Percentiles rank a stretch among this genome's conserved stretches.
Conservation (phyloP, 2,797 vertebrate genomes). For the Lithobates sylvaticus region DNA sequence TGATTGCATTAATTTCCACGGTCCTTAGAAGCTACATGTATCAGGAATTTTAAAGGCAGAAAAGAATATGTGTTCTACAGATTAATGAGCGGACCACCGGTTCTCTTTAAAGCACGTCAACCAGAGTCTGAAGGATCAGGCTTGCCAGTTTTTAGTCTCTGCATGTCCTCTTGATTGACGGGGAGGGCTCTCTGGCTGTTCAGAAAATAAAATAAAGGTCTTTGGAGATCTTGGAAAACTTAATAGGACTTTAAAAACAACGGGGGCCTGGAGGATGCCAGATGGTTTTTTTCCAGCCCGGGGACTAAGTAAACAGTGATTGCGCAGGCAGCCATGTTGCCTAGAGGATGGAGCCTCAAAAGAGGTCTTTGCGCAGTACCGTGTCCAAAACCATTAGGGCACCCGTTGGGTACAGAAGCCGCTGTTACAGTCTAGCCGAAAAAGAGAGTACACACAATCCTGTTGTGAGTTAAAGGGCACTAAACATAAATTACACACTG, state of each 20-base stretch:
- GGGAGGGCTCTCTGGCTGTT: conserved; percentile 72
- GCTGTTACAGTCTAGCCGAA: conserved; percentile 67
- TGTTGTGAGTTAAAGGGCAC: background rate
- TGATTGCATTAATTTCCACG: too few relatives aligned
- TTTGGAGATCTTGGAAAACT: conserved; percentile 76
- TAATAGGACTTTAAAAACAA: conserved; percentile 81
- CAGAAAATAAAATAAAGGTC: conserved; percentile 79
- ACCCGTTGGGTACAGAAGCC: conserved; percentile 70
- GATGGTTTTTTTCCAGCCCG: conserved; percentile 74
- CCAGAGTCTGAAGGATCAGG: conserved; percentile 71
- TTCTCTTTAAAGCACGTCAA: conserved; percentile 41
- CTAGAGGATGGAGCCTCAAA: conserved; percentile 73
- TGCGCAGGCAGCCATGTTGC: conserved; percentile 75
- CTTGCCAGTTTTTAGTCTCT: conserved; percentile 73
- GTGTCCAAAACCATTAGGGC: conserved; percentile 80
- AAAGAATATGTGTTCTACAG: too few relatives aligned
- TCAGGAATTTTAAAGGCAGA: too few relatives aligned
- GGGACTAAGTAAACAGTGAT: conserved; percentile 74
- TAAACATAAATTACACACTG: background rate
- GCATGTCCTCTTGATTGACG: conserved; percentile 61
- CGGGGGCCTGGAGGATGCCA: conserved; percentile 77
- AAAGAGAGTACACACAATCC: conserved; percentile 47
- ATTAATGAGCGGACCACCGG: background rate
- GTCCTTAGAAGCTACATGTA: too few relatives aligned
- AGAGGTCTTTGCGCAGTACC: conserved; percentile 70